Evolutionary conservation across 2,113 vertebrate genomes (phyloP), one percentile per base, ranked within the genome.

Genomic region (Poecile atricapillus): DNA sequence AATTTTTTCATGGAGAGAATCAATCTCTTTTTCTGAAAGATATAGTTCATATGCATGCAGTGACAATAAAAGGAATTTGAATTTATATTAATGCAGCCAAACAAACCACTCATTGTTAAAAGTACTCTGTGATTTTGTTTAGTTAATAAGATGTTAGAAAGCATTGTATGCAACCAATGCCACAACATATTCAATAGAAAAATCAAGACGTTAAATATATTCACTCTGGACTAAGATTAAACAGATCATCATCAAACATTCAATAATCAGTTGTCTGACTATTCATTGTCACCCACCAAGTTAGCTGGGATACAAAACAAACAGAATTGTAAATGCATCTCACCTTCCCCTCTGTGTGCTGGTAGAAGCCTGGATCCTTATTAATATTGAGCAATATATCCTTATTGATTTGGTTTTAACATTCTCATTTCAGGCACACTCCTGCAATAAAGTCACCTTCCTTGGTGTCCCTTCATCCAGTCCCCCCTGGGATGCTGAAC

Each of bases 61-160:
- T 14, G 47, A 83, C 79, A 83, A 47, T 78, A 90, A 55, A 73
- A 92, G 30, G 47, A 80, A 55, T 81, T 67, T 81, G 71, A 83
- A 86, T 87, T 88, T 2, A 83, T 86, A 92, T 77, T 93, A 86
- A 92, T 59, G 60, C 64, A 89, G 76, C 43, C 78, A 91, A 95
- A 93, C 70, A 92, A 97, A 95, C 67, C 44, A 67, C 56, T 94
- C 94, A 77, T 69, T 92, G 79, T 94, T 75, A 62, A 67, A 93
- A 92, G 28, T 44, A 31, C 65, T 64, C 41, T 39, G 41, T 90
- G 85, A 75, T 81, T 95, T 73, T 92, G 44, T 88, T 85, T 67
- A 44, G 43, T 75, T 93, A 93, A 95, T 87, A 89, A 94, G 85
- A 81, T 47, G 44, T 93, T 88, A 73, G 50, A 85, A 95, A 83